These are phyloP conservation scores for Dichetophora obliterata DNA, from an alignment of 2,888 invertebrate genomes.

Conservation along the genomic window DNA sequence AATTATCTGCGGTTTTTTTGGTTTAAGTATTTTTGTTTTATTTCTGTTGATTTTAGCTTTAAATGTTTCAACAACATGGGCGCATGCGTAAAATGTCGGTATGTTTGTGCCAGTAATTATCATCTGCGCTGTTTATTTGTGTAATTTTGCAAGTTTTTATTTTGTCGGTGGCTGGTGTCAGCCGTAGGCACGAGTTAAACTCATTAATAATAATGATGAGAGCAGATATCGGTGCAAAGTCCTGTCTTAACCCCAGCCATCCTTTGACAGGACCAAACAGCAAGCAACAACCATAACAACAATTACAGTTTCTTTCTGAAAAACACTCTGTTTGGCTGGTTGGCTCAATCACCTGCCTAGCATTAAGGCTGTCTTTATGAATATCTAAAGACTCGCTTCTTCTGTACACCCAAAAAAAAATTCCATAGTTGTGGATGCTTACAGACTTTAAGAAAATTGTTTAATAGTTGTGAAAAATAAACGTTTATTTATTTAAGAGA, in stretches of 20 bases:
- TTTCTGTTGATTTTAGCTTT: neutral
- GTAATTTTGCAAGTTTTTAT: constrained; percentile 10
- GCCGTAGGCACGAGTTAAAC: constrained; percentile 40
- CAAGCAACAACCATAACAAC: neutral
- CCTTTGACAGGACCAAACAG: constrained; percentile 30
- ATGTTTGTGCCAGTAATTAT: constrained; percentile 23
- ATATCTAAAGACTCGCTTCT: neutral
- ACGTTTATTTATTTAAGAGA: no score
- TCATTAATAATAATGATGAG: constrained; percentile 38
- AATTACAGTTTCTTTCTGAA: neutral
- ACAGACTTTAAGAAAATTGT: no score
- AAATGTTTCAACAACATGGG: constrained; percentile 5
- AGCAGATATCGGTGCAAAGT: neutral
- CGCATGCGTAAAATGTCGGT: constrained; percentile 1
- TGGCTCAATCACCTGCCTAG: constrained; percentile 29
- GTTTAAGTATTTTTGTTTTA: neutral
- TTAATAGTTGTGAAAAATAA: no score
- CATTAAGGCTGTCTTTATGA: neutral
- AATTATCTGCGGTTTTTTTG: constrained; percentile 18
- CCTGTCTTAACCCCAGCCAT: constrained; percentile 21
- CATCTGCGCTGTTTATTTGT: constrained; percentile 33
- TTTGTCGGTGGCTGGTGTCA: constrained; percentile 16
- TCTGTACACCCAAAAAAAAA: neutral
- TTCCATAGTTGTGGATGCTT: no score
- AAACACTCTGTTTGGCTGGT: neutral